Percentiles rank a stretch among this genome's conserved stretches.
Evolutionary conservation across 2,888 invertebrate genomes (phyloP).

Genomic region (Bursaphelenchus okinawaensis): DNA sequence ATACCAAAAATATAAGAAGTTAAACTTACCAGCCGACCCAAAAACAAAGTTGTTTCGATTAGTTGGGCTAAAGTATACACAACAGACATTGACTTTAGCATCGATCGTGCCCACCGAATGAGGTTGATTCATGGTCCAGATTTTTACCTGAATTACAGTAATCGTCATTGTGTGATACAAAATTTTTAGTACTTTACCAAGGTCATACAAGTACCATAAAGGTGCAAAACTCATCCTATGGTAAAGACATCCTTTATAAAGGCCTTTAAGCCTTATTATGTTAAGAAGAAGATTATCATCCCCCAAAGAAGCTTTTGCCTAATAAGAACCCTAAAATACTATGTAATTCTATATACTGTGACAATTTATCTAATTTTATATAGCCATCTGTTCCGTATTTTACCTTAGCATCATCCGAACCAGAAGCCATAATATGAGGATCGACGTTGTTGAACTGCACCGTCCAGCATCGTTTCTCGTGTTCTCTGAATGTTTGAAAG

Average conservation of each 20-base stretch:
- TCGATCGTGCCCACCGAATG: conserved; percentile 80
- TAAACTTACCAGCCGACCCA: conserved; percentile 74
- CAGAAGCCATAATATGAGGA: conserved; percentile 80
- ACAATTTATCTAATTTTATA: no score
- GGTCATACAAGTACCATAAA: no score
- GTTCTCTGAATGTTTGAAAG: conserved; percentile 69
- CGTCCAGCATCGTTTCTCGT: conserved; percentile 90
- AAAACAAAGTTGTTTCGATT: conserved; percentile 83
- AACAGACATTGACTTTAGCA: conserved; percentile 89
- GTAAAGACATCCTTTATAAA: background rate
- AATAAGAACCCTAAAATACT: background rate
- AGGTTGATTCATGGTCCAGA: conserved; percentile 82
- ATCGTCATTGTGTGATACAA: background rate
- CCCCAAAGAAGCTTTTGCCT: background rate
- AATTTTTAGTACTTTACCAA: no score
- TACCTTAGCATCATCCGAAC: conserved; percentile 79
- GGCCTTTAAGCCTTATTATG: background rate
- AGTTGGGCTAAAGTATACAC: conserved; percentile 80
- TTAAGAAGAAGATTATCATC: no score
- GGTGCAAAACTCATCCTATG: no score
- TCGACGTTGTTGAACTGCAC: conserved; percentile 89
- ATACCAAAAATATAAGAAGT: background rate
- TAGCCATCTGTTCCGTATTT: background rate
- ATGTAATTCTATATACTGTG: no score
- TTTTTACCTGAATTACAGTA: conserved; percentile 67